phyloP scores from a whole-genome alignment of 2,888 invertebrate species.

The Andrena fulva region DNA sequence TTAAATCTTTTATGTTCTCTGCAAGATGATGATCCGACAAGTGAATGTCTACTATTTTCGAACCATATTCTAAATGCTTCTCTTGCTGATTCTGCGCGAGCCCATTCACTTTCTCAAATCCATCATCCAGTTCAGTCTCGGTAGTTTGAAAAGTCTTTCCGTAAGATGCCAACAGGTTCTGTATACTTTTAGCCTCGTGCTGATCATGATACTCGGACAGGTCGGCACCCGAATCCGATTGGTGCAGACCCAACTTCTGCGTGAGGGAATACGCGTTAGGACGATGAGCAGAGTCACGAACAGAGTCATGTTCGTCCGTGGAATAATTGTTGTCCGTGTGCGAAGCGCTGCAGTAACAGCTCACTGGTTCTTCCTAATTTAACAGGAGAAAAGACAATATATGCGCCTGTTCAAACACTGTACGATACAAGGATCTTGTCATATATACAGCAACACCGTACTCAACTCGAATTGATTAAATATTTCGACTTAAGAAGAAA shows the following conservation, averaged over 20 bases:
- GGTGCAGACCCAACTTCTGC: constrained; percentile 86
- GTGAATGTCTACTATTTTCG: constrained; percentile 56
- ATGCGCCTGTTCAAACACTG: constrained; percentile 33
- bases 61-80: constrained; percentile 39
- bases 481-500: constrained; percentile 25
- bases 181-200: constrained; percentile 84
- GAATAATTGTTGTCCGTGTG: constrained; percentile 91
- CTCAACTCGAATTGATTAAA: constrained; percentile 21
- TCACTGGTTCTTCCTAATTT: constrained; percentile 85
- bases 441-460: constrained; percentile 1
- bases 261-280: constrained; percentile 75
- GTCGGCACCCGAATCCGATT: constrained; percentile 91
- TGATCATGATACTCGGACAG: constrained; percentile 87
- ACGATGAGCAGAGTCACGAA: constrained; percentile 85
- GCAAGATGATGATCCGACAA: constrained; percentile 49
- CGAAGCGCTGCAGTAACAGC: constrained; percentile 92
- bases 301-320: constrained; percentile 90
- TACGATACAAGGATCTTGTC: constrained; percentile 16
- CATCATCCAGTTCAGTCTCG: constrained; percentile 67
- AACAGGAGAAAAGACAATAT: constrained; percentile 37
- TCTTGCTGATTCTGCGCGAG: constrained; percentile 39
- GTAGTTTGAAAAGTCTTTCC: constrained; percentile 73
- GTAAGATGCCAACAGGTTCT: constrained; percentile 80
- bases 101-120: constrained; percentile 56
- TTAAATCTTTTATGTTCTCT: constrained; percentile 39